Evolutionary conservation across 2,797 vertebrate genomes (phyloP).

Genomic region (Phoebastria nigripes): DNA sequence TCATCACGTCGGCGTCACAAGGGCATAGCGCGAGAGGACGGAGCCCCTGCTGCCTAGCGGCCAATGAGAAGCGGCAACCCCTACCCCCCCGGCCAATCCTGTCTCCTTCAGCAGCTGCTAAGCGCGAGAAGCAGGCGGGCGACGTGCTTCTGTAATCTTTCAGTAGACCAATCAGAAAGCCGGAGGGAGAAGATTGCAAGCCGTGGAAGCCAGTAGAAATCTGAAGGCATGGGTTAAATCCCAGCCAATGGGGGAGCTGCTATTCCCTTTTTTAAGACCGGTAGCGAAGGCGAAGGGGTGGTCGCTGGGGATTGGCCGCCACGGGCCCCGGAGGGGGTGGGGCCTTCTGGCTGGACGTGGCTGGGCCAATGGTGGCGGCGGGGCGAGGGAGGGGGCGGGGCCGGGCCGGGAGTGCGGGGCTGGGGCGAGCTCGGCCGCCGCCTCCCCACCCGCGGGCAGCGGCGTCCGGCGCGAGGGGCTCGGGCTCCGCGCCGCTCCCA

Average conservation of each 20-base stretch:
- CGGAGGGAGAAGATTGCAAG: rapidly evolving
- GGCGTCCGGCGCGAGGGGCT: conserved; percentile 4
- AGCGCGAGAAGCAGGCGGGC: background rate
- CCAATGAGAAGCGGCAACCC: background rate
- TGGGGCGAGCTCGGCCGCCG: conserved; percentile 40
- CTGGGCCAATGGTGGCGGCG: conserved; percentile 48
- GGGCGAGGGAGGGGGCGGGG: background rate
- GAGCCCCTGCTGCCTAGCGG: rapidly evolving
- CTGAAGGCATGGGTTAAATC: background rate
- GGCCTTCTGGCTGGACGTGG: background rate
- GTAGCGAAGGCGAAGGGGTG: background rate
- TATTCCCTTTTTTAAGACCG: background rate
- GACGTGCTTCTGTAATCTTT: rapidly evolving
- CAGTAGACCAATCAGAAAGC: background rate
- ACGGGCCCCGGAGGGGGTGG: rapidly evolving
- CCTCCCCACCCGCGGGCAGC: conserved; percentile 34
- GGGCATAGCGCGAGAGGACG: background rate
- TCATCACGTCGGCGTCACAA: background rate
- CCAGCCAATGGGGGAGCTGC: background rate
- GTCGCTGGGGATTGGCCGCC: background rate
- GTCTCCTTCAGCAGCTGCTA: background rate
- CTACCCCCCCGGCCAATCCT: background rate
- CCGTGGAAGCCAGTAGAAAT: rapidly evolving
- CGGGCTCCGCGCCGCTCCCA: background rate
- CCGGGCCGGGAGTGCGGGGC: background rate